Evolutionary conservation across 2,888 invertebrate genomes (phyloP).

Genomic region (Thecocarcelia acutangulata): DNA sequence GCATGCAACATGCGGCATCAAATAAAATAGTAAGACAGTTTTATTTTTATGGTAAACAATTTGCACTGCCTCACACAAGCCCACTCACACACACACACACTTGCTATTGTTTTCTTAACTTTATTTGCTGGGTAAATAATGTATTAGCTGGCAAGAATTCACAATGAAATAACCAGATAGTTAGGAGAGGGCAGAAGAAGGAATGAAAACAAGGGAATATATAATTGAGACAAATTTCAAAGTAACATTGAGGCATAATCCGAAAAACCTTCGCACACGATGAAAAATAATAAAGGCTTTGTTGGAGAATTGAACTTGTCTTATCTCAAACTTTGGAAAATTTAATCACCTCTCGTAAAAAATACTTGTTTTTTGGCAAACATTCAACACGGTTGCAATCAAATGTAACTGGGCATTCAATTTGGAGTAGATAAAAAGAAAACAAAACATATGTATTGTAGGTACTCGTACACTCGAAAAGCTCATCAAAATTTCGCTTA

Average conservation of each 20-base stretch:
- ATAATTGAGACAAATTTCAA: slow-evolving; percentile 33
- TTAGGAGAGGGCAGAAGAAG: neutral
- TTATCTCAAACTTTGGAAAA: neutral
- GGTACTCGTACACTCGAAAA: slow-evolving; percentile 1
- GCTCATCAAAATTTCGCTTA: slow-evolving; percentile 61
- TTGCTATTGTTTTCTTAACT: slow-evolving; percentile 42
- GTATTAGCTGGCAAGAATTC: slow-evolving; percentile 56
- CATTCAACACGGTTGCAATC: slow-evolving; percentile 57
- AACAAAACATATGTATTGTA: slow-evolving; percentile 25
- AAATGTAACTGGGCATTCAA: slow-evolving; percentile 38
- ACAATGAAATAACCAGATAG: slow-evolving; percentile 15
- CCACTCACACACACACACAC: slow-evolving; percentile 10
- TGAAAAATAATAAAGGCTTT: no score
- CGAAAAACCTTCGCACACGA: no score
- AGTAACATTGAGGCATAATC: no score
- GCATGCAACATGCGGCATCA: slow-evolving; percentile 65
- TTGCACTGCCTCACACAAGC: slow-evolving; percentile 54
- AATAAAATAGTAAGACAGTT: slow-evolving; percentile 66
- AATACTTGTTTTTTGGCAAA: slow-evolving; percentile 49
- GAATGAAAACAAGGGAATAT: neutral
- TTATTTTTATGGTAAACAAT: slow-evolving; percentile 68
- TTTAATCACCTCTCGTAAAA: slow-evolving; percentile 13
- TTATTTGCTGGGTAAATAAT: slow-evolving; percentile 65
- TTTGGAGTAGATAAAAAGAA: slow-evolving; percentile 4
- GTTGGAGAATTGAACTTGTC: no score